Conservation (phyloP, 2,888 invertebrate genomes). For the Apotomis capreana region DNA sequence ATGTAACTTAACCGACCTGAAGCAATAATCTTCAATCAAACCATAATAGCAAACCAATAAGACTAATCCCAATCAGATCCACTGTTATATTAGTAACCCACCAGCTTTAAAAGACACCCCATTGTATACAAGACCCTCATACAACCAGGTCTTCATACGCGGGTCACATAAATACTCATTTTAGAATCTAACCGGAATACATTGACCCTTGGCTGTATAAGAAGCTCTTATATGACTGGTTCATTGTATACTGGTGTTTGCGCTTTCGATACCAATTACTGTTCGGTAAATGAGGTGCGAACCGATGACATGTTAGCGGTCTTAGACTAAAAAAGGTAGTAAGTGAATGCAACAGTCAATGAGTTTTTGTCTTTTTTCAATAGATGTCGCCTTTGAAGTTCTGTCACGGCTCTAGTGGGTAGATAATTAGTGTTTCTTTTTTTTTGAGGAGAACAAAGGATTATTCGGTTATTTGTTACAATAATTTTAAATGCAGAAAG, state of each 20-base stretch:
- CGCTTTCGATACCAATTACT: constrained; percentile 71
- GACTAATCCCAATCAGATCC: constrained; percentile 49
- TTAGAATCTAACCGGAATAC: constrained; percentile 8
- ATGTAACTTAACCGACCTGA: not conserved
- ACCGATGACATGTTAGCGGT: constrained; percentile 56
- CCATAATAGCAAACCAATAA: constrained; percentile 25
- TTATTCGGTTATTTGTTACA: constrained; percentile 26
- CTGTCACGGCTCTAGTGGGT: not conserved
- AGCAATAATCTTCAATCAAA: constrained; percentile 17
- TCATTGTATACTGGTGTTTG: constrained; percentile 44
- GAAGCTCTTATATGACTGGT: constrained; percentile 2
- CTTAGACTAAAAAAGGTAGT: not conserved
- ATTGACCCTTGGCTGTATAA: not conserved
- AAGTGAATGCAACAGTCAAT: not conserved
- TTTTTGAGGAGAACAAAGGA: constrained; percentile 32
- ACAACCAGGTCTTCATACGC: constrained; percentile 1
- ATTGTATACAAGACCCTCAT: constrained; percentile 11
- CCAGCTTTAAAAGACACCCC: constrained; percentile 1
- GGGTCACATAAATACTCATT: constrained; percentile 12
- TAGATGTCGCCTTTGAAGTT: constrained; percentile 16
- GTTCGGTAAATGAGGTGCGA: constrained; percentile 70
- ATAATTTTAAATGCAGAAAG: not conserved
- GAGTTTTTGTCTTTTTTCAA: not conserved
- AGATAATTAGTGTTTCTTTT: constrained; percentile 14
- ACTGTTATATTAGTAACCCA: constrained; percentile 1